Conservation (phyloP, 35 echinoderm and acorn worm genomes). For the Apostichopus californicus region DNA sequence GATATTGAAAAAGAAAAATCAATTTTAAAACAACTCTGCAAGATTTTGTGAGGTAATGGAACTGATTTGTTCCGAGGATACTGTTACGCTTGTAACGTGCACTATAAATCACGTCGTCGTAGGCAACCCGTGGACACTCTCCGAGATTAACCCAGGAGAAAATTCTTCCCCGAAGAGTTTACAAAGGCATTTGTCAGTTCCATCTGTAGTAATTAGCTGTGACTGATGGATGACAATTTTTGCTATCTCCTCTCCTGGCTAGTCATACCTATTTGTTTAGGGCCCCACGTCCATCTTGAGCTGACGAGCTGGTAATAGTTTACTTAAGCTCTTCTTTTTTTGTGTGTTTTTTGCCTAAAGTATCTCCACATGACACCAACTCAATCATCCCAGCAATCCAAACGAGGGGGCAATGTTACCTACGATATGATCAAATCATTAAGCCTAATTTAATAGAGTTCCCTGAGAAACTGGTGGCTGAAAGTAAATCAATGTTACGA, state of each 20-base stretch:
- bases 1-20: slow-evolving; percentile 26
- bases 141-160: slow-evolving; percentile 7
- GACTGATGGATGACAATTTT: slow-evolving; percentile 25
- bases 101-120: slow-evolving; percentile 17
- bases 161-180: slow-evolving; percentile 1
- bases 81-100: background rate
- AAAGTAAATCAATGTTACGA: too few relatives aligned
- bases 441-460: too few relatives aligned
- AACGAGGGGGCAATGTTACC: too few relatives aligned
- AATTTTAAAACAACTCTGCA: slow-evolving; percentile 14
- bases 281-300: background rate
- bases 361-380: background rate
- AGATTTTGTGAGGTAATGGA: background rate
- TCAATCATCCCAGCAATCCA: background rate
- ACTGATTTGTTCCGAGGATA: slow-evolving; percentile 7
- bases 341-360: background rate
- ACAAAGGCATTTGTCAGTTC: slow-evolving; percentile 8
- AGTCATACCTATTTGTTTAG: background rate
- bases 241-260: background rate
- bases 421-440: too few relatives aligned
- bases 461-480: too few relatives aligned
- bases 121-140: slow-evolving; percentile 27
- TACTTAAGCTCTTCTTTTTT: background rate
- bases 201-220: slow-evolving; percentile 17
- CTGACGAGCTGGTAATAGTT: background rate